Conservation (phyloP, 2,113 vertebrate species). For the Channa argus region DNA sequence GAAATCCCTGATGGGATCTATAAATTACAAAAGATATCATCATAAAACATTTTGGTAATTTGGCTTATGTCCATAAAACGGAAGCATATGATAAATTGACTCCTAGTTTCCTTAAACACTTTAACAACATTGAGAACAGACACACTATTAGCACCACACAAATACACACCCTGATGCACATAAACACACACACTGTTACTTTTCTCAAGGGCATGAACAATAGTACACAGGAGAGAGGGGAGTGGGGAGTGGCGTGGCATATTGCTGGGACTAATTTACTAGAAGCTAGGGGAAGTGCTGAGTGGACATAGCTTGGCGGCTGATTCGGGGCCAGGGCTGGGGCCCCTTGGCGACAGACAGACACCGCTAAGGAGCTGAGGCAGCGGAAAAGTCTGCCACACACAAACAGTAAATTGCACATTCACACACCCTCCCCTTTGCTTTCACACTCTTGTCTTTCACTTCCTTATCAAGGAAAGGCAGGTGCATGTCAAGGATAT, state of each 20-base stretch:
- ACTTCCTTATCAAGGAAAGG: constrained; percentile 52
- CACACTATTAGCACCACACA: constrained; percentile 32
- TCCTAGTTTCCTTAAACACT: constrained; percentile 28
- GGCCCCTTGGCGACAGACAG: constrained; percentile 75
- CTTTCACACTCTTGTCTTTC: constrained; percentile 52
- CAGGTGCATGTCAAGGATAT: constrained; percentile 66
- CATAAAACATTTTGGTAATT: constrained; percentile 4
- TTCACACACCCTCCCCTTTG: constrained; percentile 33
- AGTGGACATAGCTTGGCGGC: constrained; percentile 76
- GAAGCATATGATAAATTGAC: constrained; percentile 1
- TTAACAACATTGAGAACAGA: constrained; percentile 8
- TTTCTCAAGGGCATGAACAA: constrained; percentile 81
- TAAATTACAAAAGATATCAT: constrained; percentile 39
- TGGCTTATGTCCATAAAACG: constrained; percentile 27
- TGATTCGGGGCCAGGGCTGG: constrained; percentile 71
- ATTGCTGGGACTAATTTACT: constrained; percentile 80
- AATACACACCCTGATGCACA: background rate
- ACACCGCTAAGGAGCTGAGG: constrained; percentile 81
- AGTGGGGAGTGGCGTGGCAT: constrained; percentile 64
- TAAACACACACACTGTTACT: constrained; percentile 11
- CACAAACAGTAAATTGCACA: constrained; percentile 49
- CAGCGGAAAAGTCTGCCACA: constrained; percentile 66
- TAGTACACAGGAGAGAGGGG: constrained; percentile 62
- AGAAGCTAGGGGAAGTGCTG: constrained; percentile 76
- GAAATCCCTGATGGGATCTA: constrained; percentile 21